These are phyloP conservation scores for Ptiloglossa arizonensis DNA, from an alignment of 1,140 invertebrate species.

Conservation along the genomic window DNA sequence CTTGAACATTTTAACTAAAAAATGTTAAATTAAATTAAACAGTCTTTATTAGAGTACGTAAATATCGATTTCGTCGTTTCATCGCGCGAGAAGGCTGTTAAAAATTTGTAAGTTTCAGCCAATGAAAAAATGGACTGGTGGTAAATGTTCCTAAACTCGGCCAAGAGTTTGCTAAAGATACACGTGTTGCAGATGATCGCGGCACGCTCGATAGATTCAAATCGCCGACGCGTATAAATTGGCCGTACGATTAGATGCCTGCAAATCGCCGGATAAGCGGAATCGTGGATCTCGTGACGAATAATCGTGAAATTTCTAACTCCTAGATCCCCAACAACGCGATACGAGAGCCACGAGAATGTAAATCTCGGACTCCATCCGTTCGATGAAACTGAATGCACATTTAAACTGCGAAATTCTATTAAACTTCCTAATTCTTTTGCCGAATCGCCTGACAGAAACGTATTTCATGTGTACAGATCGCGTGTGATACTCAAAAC, in stretches of 20 bases:
- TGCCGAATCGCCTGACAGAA: no score
- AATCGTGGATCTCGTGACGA: slow-evolving; percentile 6
- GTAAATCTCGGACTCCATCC: no score
- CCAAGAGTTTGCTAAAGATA: slow-evolving; percentile 8
- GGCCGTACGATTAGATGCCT: slow-evolving; percentile 28
- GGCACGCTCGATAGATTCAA: slow-evolving; percentile 22
- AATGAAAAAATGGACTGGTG: neutral
- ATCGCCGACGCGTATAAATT: slow-evolving; percentile 36
- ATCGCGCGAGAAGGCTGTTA: neutral
- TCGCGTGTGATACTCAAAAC: no score
- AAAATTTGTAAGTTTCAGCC: neutral
- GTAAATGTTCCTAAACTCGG: neutral
- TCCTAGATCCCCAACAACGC: no score
- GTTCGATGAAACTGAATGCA: neutral
- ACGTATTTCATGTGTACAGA: no score
- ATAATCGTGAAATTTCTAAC: slow-evolving; percentile 20
- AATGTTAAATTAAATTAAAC: no score
- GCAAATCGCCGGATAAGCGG: slow-evolving; percentile 41
- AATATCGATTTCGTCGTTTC: no score
- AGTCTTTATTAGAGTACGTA: no score
- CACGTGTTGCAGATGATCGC: neutral
- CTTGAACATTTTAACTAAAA: no score
- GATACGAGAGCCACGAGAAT: neutral
- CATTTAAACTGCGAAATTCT: neutral
- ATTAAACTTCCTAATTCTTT: no score